Evolutionary conservation across 1,140 invertebrate genomes (phyloP), one percentile per base, ranked within the genome.

Genomic region (Phthorimaea operculella): DNA sequence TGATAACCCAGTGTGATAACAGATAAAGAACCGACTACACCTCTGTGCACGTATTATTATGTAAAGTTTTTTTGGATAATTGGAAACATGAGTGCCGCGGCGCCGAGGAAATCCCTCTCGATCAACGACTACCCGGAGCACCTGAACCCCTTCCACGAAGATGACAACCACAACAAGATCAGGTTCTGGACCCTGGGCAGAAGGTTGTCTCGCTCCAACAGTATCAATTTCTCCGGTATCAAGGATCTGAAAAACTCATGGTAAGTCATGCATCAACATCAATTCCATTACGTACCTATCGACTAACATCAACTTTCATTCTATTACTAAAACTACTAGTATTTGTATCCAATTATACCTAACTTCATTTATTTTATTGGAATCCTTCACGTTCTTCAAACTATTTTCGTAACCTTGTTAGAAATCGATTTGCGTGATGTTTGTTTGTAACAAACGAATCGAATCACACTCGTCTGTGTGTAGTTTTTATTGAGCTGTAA

Each of bases 61-160:
- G 80, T 85, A 85, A 85, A 83, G 74, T 52, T 66, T 42, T 62
- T 66, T 36, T 59, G 55, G 59, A 59, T 51, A 49, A 28, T 28
- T 59, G 53, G 39, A 71, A 76, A 59, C 58, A 80, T 83, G 80
- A 70, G 76, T 52, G 77, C 74, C 65, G 74, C 79, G 49, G 71
- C 62, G 48, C 66, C 72, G 42, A 68, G 76, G 54, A 86, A 82
- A 72, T 74, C 72, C 11, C 56, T 76, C 55, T 88, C 87, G 47
- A 88, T 91, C 62, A 86, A 90, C 74, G 88, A 92, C 73, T 92
- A 92, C 76, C 90, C 91, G 15, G 90, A 92, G 69, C 90, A 92
- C 70, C 79, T 92, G 39, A 92, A 92, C 80, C 91, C 90, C 4
- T 92, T 92, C 75, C 87, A 87, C 58, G 90, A 92, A 58, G 90